These are phyloP conservation scores for Hirtodrosophila cameraria DNA, from an alignment of 2,888 invertebrate species.

Conservation along the genomic window DNA sequence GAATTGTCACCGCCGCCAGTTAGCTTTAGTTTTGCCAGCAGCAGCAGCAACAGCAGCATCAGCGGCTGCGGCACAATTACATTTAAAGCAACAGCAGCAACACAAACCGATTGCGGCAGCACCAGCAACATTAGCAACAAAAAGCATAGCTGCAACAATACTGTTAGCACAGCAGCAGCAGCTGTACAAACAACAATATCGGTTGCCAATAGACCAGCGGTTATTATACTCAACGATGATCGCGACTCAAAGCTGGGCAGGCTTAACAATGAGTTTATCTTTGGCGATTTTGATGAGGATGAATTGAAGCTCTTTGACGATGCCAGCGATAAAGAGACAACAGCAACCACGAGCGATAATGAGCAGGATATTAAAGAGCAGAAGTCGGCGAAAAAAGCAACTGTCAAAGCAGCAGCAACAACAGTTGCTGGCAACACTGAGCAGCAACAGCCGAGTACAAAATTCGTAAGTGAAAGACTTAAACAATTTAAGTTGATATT, in stretches of 20 bases:
- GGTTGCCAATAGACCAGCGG: constrained; percentile 86
- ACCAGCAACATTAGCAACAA: too few species aligned
- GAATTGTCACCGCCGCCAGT: constrained; percentile 24
- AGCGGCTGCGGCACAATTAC: constrained; percentile 10
- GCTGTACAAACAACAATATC: constrained; percentile 26
- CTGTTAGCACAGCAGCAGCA: constrained; percentile 17
- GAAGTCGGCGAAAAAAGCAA: neutral
- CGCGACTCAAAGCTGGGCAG: constrained; percentile 75
- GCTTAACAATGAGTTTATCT: constrained; percentile 89
- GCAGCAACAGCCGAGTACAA: constrained; percentile 27
- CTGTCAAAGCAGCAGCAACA: constrained; percentile 3
- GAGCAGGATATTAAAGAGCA: neutral
- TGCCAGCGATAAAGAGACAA: constrained; percentile 27
- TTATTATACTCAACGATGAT: constrained; percentile 89
- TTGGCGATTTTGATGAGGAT: constrained; percentile 85
- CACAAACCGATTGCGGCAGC: constrained; percentile 53
- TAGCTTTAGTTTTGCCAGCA: constrained; percentile 18
- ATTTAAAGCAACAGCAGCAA: constrained; percentile 59
- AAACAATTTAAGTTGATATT: too few species aligned
- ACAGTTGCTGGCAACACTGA: too few species aligned
- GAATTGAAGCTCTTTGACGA: constrained; percentile 82
- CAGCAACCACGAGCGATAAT: too few species aligned
- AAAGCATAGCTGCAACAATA: constrained; percentile 35
- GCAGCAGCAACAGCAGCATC: constrained; percentile 17
- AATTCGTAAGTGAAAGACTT: too few species aligned